Percentiles rank a stretch among this genome's conserved stretches.
These are phyloP conservation scores for Agapostemon virescens DNA, from an alignment of 2,888 invertebrate genomes.

Conservation along the genomic window DNA sequence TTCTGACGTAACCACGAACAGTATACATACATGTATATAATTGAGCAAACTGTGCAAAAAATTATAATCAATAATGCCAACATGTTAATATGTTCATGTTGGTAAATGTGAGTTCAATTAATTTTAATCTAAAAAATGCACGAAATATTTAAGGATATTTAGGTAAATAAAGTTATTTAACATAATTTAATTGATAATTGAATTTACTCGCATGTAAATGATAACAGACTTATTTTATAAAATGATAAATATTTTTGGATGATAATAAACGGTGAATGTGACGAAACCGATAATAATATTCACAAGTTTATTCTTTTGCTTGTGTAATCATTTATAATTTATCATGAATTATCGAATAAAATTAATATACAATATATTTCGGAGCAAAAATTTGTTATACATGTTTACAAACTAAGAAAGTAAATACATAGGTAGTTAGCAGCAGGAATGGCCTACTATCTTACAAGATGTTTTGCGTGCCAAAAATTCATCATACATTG, in stretches of 20 bases:
- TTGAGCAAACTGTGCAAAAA: background rate
- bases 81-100: background rate
- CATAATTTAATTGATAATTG: background rate
- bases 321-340: constrained; percentile 78
- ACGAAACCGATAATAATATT: constrained; percentile 64
- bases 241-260: constrained; percentile 21
- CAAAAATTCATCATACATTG: constrained; percentile 73
- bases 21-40: background rate
- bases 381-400: constrained; percentile 78
- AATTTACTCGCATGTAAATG: background rate
- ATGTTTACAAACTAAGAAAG: constrained; percentile 77
- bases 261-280: constrained; percentile 31
- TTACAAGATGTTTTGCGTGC: constrained; percentile 79
- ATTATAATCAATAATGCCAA: background rate
- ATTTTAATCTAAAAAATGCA: background rate
- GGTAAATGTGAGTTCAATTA: background rate
- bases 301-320: constrained; percentile 73
- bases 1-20: background rate
- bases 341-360: constrained; percentile 78
- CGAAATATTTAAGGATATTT: background rate
- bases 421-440: constrained; percentile 75
- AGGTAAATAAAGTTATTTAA: background rate
- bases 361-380: constrained; percentile 80
- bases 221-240: constrained; percentile 6
- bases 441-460: constrained; percentile 80